These are phyloP conservation scores for Trimorus sp. DNA, from an alignment of 2,888 invertebrate species.

Conservation along the genomic window DNA sequence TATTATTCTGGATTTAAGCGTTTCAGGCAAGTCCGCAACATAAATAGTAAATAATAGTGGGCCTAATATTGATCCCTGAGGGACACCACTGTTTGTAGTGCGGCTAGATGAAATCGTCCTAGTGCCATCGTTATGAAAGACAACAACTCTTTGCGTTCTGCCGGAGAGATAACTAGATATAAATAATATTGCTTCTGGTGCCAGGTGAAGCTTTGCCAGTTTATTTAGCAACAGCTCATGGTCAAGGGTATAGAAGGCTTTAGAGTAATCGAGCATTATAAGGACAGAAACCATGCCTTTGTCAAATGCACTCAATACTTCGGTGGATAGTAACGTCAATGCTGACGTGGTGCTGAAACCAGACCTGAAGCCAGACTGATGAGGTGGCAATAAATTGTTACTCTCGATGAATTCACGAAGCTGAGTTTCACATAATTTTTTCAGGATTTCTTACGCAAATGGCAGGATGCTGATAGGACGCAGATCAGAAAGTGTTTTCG, in stretches of 20 bases:
- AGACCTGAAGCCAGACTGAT: not conserved
- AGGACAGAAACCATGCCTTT: not conserved
- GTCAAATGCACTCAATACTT: not conserved
- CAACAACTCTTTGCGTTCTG: too few species aligned
- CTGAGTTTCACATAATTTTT: not conserved
- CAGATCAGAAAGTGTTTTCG: too few species aligned
- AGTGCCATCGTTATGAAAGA: too few species aligned
- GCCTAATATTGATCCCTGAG: conserved; percentile 1
- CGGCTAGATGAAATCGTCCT: too few species aligned
- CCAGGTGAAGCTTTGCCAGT: too few species aligned
- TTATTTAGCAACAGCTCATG: too few species aligned
- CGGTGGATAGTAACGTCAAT: not conserved
- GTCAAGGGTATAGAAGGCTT: not conserved
- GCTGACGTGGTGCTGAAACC: not conserved
- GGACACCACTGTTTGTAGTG: not conserved
- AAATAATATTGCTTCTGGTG: not conserved
- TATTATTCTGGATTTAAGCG: not conserved
- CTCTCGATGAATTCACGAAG: not conserved
- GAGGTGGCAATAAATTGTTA: too few species aligned
- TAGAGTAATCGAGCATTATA: not conserved
- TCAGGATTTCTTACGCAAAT: not conserved
- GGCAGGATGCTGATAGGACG: not conserved
- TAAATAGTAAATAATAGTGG: not conserved
- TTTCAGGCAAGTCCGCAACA: not conserved
- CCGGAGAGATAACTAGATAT: too few species aligned